These are phyloP conservation scores for Hyppa rectilinea DNA, from an alignment of 2,888 invertebrate genomes.

Conservation along the genomic window DNA sequence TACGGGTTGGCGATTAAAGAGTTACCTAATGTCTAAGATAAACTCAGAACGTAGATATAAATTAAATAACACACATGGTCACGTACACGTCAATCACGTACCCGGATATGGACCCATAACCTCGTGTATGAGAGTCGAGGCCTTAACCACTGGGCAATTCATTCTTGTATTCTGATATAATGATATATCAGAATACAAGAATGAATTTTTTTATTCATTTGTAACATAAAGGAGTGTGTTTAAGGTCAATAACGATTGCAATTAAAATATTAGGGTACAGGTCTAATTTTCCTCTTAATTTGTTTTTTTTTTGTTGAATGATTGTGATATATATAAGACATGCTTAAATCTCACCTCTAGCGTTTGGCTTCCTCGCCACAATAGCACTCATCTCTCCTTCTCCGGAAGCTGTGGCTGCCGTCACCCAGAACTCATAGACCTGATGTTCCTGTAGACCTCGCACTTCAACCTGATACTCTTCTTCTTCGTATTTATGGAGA, in stretches of 20 bases:
- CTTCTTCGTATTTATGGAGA: slow-evolving; percentile 73
- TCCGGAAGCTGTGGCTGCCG: slow-evolving; percentile 93
- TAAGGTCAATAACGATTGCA: background rate
- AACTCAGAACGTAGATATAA: background rate
- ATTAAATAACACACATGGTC: background rate
- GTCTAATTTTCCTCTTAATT: background rate
- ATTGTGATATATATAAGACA: background rate
- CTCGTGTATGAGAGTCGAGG: background rate
- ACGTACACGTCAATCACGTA: no score
- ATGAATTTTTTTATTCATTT: background rate
- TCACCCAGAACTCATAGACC: slow-evolving; percentile 96
- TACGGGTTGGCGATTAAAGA: background rate
- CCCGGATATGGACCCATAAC: background rate
- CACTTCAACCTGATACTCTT: slow-evolving; percentile 90
- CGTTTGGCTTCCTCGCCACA: slow-evolving; percentile 93
- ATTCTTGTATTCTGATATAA: no score
- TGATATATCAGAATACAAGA: background rate
- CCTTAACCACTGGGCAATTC: background rate
- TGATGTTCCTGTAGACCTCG: slow-evolving; percentile 93
- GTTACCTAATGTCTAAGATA: background rate
- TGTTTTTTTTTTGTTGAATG: background rate
- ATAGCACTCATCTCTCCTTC: slow-evolving; percentile 94
- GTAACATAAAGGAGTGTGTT: background rate
- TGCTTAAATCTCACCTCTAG: slow-evolving; percentile 89
- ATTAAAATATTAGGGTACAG: background rate